Conservation (phyloP, 2,888 invertebrate species). For the Dicyrtoma fusca region DNA sequence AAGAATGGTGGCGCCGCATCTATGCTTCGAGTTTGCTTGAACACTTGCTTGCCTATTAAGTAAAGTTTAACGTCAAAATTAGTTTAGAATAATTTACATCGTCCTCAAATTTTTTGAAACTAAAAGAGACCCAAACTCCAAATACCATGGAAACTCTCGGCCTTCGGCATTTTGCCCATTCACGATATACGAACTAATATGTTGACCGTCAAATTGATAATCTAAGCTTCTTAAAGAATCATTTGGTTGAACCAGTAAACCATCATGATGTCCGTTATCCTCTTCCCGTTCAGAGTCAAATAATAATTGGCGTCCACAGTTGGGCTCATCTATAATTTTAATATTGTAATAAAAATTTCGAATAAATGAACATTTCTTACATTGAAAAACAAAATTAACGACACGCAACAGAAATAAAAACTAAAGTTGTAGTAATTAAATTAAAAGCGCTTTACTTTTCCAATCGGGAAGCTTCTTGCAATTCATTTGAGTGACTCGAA, state of each 20-base stretch:
- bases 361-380: too few relatives aligned
- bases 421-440: background rate
- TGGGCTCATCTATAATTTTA: conserved; percentile 41
- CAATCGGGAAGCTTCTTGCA: conserved; percentile 54
- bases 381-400: background rate
- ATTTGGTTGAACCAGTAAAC: too few relatives aligned
- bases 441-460: conserved; percentile 45
- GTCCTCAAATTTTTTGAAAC: background rate
- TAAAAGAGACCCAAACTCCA: background rate
- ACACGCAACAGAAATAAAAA: background rate
- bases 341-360: background rate
- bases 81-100: too few relatives aligned
- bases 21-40: conserved; percentile 42
- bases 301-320: conserved; percentile 52
- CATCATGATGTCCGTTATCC: conserved; percentile 28
- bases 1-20: conserved; percentile 52
- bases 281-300: conserved; percentile 40
- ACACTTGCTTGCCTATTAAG: conserved; percentile 45
- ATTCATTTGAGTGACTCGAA: conserved; percentile 58
- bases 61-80: background rate
- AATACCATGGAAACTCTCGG: conserved; percentile 52
- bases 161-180: conserved; percentile 49
- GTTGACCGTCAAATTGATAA: too few relatives aligned
- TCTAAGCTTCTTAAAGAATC: too few relatives aligned
- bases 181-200: conserved; percentile 35